A percentile compares a stretch with the other conserved stretches of the same genome.
phyloP scores from a whole-genome alignment of 2,797 vertebrate species.

The Nannoperca obscura region DNA sequence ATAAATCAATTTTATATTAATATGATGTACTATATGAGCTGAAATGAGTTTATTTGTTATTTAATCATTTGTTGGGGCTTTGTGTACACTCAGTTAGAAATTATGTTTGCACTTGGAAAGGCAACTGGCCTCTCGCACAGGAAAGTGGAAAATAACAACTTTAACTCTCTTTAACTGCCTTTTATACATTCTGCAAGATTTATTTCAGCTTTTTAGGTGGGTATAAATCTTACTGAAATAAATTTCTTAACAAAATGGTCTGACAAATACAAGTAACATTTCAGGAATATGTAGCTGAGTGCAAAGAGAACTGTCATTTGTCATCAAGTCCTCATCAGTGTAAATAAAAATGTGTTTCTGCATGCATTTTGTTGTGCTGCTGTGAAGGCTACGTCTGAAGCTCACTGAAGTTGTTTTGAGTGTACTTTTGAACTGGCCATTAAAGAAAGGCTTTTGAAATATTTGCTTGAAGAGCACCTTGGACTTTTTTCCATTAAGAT shows the following conservation, averaged over 20 bases:
- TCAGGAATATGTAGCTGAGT: not conserved
- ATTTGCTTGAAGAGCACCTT: constrained; percentile 44
- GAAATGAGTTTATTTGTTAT: not conserved
- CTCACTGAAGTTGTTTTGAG: constrained; percentile 26
- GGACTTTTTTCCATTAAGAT: constrained; percentile 36
- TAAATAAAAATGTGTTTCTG: not conserved
- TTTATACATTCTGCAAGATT: not conserved
- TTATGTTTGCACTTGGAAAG: not conserved
- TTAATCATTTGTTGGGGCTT: not conserved
- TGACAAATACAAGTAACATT: not conserved
- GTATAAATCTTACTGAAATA: not conserved
- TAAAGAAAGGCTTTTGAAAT: constrained; percentile 25
- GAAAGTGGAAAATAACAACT: not conserved
- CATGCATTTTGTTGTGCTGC: not conserved
- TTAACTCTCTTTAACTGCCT: not conserved
- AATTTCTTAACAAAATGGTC: not conserved
- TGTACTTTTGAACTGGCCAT: constrained; percentile 18
- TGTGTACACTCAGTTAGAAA: not conserved
- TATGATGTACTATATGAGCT: not conserved
- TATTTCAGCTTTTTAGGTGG: not conserved
- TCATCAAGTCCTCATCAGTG: not conserved
- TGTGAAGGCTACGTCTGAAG: constrained; percentile 19
- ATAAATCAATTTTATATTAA: not conserved
- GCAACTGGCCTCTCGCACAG: not conserved
- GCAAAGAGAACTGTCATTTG: not conserved